phyloP scores from a whole-genome alignment of 2,797 vertebrate species.

The Sebastes iracundus region DNA sequence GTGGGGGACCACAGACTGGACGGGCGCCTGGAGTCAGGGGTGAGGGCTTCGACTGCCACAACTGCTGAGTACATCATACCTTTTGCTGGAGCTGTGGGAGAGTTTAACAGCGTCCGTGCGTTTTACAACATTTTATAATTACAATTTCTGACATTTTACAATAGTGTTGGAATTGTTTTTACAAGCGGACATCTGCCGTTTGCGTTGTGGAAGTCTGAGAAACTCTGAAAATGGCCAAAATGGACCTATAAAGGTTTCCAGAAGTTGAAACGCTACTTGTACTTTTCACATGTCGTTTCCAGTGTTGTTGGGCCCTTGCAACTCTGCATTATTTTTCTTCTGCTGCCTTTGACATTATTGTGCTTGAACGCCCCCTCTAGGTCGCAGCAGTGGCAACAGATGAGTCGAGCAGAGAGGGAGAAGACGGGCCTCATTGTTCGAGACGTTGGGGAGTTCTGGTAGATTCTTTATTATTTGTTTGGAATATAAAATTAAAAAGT shows the following conservation, averaged over 20 bases:
- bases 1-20: constrained; percentile 87
- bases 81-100: constrained; percentile 44
- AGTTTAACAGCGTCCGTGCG: constrained; percentile 30
- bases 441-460: constrained; percentile 89
- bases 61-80: constrained; percentile 19
- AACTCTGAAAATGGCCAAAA: constrained; percentile 45
- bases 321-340: neutral
- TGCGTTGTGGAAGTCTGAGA: constrained; percentile 44
- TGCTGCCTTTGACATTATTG: constrained; percentile 10
- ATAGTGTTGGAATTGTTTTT: constrained; percentile 42
- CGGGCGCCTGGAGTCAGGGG: constrained; percentile 86
- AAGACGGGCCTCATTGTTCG: constrained; percentile 83
- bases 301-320: neutral
- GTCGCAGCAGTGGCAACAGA: constrained; percentile 84
- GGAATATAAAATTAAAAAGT: neutral
- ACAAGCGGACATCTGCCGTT: constrained; percentile 52
- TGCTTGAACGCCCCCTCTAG: constrained; percentile 63
- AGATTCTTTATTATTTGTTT: neutral
- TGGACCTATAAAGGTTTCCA: constrained; percentile 53
- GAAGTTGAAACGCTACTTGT: constrained; percentile 39
- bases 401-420: constrained; percentile 78
- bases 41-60: constrained; percentile 56
- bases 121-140: constrained; percentile 51
- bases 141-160: constrained; percentile 56
- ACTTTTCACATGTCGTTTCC: constrained; percentile 36